phyloP scores from a whole-genome alignment of 2,888 invertebrate species.

The Escarpia spicata region DNA sequence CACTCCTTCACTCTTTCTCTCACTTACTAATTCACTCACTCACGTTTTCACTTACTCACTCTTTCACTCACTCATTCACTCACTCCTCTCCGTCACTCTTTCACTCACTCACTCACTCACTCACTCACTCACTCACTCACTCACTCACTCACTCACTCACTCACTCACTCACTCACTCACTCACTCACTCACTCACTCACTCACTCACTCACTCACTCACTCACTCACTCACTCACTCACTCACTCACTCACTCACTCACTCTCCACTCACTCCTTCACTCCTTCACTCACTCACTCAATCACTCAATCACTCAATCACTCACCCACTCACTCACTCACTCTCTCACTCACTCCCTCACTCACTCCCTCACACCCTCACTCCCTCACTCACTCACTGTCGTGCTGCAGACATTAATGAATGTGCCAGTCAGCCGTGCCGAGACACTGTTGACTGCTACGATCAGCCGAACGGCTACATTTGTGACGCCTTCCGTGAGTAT shows the following conservation, averaged over 20 bases:
- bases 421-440: slow-evolving; percentile 88
- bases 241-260: slow-evolving; percentile 25
- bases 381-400: slow-evolving; percentile 37
- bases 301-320: background rate
- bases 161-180: slow-evolving; percentile 30
- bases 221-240: slow-evolving; percentile 27
- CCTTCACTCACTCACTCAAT: background rate
- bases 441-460: slow-evolving; percentile 65
- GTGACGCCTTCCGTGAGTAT: background rate
- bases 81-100: too few species aligned
- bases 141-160: slow-evolving; percentile 27
- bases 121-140: slow-evolving; percentile 21
- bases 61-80: too few species aligned
- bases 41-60: too few species aligned
- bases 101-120: slow-evolving; percentile 3
- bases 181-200: slow-evolving; percentile 26
- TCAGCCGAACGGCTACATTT: background rate
- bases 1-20: too few species aligned
- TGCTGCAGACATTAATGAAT: slow-evolving; percentile 70
- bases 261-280: background rate
- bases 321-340: background rate
- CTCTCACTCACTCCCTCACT: slow-evolving; percentile 33
- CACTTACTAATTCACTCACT: too few species aligned
- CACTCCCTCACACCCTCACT: slow-evolving; percentile 20
- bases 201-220: slow-evolving; percentile 29